Evolutionary conservation across 2,113 vertebrate genomes (phyloP).

Genomic region (Pelvicachromis taeniatus): DNA sequence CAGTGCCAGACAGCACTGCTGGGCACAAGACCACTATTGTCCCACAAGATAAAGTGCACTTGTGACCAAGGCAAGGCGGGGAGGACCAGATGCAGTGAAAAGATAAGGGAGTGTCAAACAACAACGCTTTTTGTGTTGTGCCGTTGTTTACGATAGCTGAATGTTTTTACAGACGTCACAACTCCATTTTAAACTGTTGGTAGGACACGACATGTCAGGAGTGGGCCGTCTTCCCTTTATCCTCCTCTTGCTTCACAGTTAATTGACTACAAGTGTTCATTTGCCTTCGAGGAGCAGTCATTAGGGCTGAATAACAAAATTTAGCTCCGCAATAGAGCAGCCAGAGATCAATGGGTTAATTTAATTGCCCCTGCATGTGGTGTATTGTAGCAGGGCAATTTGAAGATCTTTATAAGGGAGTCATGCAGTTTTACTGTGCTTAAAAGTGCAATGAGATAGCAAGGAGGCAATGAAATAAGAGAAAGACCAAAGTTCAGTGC

Average conservation of each 20-base stretch:
- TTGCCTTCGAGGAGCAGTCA: slow-evolving; percentile 62
- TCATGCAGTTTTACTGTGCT: slow-evolving; percentile 50
- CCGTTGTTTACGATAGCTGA: slow-evolving; percentile 63
- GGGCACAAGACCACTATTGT: slow-evolving; percentile 87
- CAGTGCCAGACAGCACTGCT: slow-evolving; percentile 75
- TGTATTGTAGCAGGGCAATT: slow-evolving; percentile 56
- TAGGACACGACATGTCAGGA: slow-evolving; percentile 1
- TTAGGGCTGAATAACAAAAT: slow-evolving; percentile 68
- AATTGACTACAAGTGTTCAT: slow-evolving; percentile 73
- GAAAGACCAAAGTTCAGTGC: slow-evolving; percentile 44
- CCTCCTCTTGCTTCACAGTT: slow-evolving; percentile 38
- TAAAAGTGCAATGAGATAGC: slow-evolving; percentile 47
- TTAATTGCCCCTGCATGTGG: slow-evolving; percentile 60
- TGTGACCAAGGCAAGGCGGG: slow-evolving; percentile 68
- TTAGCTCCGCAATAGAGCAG: slow-evolving; percentile 51
- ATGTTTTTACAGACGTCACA: slow-evolving; percentile 3
- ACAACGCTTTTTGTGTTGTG: slow-evolving; percentile 83
- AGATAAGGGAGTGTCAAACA: slow-evolving; percentile 63
- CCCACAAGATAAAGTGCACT: slow-evolving; percentile 78
- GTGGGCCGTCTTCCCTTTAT: slow-evolving; percentile 37
- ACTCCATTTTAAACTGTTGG: slow-evolving; percentile 1
- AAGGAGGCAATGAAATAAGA: slow-evolving; percentile 1
- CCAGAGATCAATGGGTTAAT: slow-evolving; percentile 70
- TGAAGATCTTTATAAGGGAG: slow-evolving; percentile 39
- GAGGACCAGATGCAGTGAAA: slow-evolving; percentile 66